phyloP scores from a whole-genome alignment of 2,797 vertebrate species.

The Echiichthys vipera region DNA sequence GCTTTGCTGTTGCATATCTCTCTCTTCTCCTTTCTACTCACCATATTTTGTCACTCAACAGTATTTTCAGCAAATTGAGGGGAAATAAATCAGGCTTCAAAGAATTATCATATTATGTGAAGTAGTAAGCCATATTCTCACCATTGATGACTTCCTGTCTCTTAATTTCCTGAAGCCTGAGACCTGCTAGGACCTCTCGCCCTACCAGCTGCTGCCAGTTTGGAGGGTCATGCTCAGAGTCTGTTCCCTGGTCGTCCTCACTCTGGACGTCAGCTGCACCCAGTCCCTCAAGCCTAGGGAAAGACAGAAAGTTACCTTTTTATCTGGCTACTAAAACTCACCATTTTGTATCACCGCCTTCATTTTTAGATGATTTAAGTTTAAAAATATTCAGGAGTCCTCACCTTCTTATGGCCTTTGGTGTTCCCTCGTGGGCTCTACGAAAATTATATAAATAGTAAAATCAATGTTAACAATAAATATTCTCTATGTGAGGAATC shows the following conservation, averaged over 20 bases:
- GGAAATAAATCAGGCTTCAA: conserved; percentile 6
- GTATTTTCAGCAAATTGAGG: not conserved
- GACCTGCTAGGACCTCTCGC: conserved; percentile 88
- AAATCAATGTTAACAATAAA: conserved; percentile 15
- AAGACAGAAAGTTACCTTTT: not conserved
- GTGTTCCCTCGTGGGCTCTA: conserved; percentile 92
- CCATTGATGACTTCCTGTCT: conserved; percentile 96
- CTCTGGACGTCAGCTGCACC: conserved; percentile 89
- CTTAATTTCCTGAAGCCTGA: conserved; percentile 93
- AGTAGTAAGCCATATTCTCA: conserved; percentile 69
- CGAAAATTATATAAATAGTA: conserved; percentile 30
- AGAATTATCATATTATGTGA: not conserved
- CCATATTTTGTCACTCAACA: not conserved
- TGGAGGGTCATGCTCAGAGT: conserved; percentile 90
- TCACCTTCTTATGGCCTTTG: conserved; percentile 92
- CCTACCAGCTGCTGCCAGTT: conserved; percentile 96
- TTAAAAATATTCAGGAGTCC: conserved; percentile 14
- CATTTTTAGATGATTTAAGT: conserved; percentile 3
- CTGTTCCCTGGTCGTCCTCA: conserved; percentile 92
- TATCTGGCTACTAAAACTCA: not conserved
- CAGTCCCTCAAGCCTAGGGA: conserved; percentile 86
- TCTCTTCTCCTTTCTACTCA: not conserved
- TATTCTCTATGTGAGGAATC: not conserved
- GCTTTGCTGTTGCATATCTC: not conserved
- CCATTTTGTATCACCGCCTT: not conserved